phyloP scores from a whole-genome alignment of 2,797 vertebrate genomes.

The Prunella strophiata region DNA sequence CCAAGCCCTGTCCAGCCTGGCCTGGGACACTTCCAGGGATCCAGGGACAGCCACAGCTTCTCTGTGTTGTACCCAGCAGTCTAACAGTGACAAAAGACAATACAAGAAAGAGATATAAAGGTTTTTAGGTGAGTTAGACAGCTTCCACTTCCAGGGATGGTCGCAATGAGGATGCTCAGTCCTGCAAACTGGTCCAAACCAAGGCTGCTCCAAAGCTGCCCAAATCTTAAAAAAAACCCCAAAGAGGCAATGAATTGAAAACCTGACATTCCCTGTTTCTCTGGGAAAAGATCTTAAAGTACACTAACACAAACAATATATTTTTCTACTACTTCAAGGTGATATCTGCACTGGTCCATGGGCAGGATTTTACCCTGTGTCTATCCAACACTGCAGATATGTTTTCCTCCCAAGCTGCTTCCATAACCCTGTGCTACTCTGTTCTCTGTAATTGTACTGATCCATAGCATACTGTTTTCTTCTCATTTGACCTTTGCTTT shows the following conservation, averaged over 20 bases:
- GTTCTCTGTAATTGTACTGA: slow-evolving; percentile 30
- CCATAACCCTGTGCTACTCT: neutral
- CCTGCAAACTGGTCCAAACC: neutral
- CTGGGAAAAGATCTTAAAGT: neutral
- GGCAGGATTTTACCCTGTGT: neutral
- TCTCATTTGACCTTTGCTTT: slow-evolving; percentile 58
- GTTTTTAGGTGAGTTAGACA: neutral
- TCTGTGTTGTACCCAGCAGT: neutral
- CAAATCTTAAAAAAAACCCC: neutral
- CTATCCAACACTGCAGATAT: neutral
- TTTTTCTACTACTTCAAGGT: neutral
- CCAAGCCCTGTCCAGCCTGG: neutral
- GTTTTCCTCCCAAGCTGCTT: neutral
- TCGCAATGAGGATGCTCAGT: fast-evolving
- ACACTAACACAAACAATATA: neutral
- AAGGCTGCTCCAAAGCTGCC: neutral
- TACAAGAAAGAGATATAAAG: fast-evolving
- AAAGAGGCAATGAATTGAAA: neutral
- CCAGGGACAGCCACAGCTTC: neutral
- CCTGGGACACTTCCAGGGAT: neutral
- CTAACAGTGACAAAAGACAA: neutral
- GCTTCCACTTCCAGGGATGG: neutral
- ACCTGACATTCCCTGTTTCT: neutral
- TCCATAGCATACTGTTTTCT: slow-evolving; percentile 36
- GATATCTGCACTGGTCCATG: neutral